These are phyloP conservation scores for Fissipunctia ypsillon DNA, from an alignment of 2,888 invertebrate genomes.

Conservation along the genomic window DNA sequence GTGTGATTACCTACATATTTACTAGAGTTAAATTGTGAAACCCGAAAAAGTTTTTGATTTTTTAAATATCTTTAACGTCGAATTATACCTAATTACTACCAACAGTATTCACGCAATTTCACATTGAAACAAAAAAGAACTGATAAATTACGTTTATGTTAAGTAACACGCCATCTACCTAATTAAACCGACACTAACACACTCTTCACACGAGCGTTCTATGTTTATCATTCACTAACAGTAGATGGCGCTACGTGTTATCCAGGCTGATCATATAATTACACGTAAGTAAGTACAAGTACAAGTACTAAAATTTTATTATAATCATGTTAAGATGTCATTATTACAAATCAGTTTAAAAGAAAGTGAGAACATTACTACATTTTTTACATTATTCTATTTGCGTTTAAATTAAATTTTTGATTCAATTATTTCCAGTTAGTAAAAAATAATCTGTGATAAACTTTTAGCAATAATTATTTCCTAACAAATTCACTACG, in stretches of 20 bases:
- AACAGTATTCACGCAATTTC: neutral
- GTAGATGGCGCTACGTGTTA: constrained; percentile 62
- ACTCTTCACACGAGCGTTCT: neutral
- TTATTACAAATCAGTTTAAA: neutral
- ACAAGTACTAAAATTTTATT: neutral
- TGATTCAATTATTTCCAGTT: too few species aligned
- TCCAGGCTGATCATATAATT: constrained; percentile 21
- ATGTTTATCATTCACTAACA: neutral
- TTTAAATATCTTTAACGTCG: neutral
- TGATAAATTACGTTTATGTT: neutral
- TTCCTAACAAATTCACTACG: rapidly evolving
- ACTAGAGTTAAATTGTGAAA: neutral
- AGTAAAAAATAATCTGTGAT: too few species aligned
- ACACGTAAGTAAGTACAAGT: too few species aligned
- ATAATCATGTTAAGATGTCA: neutral
- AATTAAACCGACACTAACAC: constrained; percentile 12
- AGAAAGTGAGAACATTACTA: neutral
- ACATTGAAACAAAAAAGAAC: neutral
- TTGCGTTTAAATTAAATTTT: too few species aligned
- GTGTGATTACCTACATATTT: neutral
- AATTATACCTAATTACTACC: neutral
- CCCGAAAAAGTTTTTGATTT: too few species aligned
- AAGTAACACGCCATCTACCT: constrained; percentile 62
- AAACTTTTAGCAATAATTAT: neutral
- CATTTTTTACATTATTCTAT: too few species aligned